These are phyloP conservation scores for Sitodiplosis mosellana DNA, from an alignment of 1,140 invertebrate species.

Conservation along the genomic window DNA sequence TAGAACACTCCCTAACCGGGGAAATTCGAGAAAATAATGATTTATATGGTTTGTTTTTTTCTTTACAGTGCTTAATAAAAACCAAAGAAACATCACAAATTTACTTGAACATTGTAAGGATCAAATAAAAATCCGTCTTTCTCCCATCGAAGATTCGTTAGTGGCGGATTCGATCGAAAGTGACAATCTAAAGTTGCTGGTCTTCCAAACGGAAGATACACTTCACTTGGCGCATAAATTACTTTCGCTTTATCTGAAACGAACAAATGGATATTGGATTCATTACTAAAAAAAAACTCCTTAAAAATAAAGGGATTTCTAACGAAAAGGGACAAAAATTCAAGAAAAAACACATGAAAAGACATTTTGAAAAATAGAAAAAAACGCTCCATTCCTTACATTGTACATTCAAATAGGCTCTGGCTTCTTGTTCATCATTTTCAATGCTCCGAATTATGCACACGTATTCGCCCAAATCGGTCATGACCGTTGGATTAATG, in stretches of 20 bases:
- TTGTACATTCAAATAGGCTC: slow-evolving; percentile 83
- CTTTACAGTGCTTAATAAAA: too few species aligned
- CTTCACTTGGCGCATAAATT: slow-evolving; percentile 68
- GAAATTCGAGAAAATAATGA: slow-evolving; percentile 1
- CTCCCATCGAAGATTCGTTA: slow-evolving; percentile 86
- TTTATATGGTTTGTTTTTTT: not conserved
- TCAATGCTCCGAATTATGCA: slow-evolving; percentile 69
- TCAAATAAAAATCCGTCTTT: slow-evolving; percentile 85
- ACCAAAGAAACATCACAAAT: not conserved
- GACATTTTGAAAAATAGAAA: not conserved
- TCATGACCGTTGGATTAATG: slow-evolving; percentile 52
- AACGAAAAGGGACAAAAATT: not conserved
- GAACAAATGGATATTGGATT: not conserved
- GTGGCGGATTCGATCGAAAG: slow-evolving; percentile 79
- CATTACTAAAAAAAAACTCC: not conserved
- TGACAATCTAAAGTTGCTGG: slow-evolving; percentile 82
- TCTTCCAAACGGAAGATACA: slow-evolving; percentile 75
- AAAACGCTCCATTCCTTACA: slow-evolving; percentile 41
- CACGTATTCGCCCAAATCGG: slow-evolving; percentile 74
- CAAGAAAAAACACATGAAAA: too few species aligned
- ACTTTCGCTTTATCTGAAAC: slow-evolving; percentile 76
- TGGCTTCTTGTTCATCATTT: slow-evolving; percentile 64
- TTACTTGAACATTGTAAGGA: slow-evolving; percentile 58
- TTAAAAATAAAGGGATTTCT: too few species aligned
- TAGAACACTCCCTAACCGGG: slow-evolving; percentile 56